Evolutionary conservation across 2,888 invertebrate genomes (phyloP), one percentile per base, ranked within the genome.

Genomic region (Plebejus argus): DNA sequence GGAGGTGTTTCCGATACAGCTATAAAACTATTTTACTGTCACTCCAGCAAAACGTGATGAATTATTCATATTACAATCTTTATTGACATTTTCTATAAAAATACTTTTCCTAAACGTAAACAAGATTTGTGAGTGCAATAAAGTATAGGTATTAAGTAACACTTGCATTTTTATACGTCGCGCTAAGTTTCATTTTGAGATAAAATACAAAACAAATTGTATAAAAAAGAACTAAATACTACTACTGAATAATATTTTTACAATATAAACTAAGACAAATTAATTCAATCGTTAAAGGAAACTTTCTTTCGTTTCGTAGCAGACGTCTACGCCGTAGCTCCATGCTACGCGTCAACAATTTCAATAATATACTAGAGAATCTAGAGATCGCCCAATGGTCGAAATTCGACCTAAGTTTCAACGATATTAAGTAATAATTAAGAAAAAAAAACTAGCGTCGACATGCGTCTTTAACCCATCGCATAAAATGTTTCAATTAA

Each of bases 21-120:
- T 61, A 61, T 61, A 61, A 61, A 61, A 61, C 23, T 66, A 28
- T 33, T 28, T 28, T 28, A 66, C 28, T 66, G 66, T 61, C 66
- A 66, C 66, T 66, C 28, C 23, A 28, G 15, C 5, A 28, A 0
- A 5, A 10, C 66, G 66, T 66, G 28, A 66, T 66, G 66, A 28
- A 66, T 66, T 66, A 66, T 66, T 66, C 28, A 66, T 33, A 28
- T 66, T 33, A 33, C 15, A 28, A 28, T 23, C 3, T 23, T 66
- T 61, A 61, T 61, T 23, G 61, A 23, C 23, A 61, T 61, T 61
- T 61, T 3, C 4, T 23, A 10, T 12, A 61, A 61, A 10, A 10
- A 61, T 23, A 61, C 23, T 20, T 10, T 23, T 4, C 20, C 1
- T 8, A 20, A 58, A 58, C 20, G 8, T 58, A 58, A 8, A 7